phyloP scores from a whole-genome alignment of 2,888 invertebrate genomes.

The Lochmaea crataegi region DNA sequence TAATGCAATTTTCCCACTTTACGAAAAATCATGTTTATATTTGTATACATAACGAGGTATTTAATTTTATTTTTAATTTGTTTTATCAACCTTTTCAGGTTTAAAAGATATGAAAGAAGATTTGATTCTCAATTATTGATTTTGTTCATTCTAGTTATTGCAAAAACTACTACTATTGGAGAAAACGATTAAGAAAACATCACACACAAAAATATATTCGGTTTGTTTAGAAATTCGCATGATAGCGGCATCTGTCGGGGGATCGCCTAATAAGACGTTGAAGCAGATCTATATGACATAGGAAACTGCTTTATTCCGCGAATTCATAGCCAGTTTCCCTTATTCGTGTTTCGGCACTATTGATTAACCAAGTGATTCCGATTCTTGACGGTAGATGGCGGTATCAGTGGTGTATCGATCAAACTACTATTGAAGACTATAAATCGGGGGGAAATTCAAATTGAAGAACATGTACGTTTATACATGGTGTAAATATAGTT shows the following conservation, averaged over 20 bases:
- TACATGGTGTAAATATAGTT: too few species aligned
- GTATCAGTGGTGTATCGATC: slow-evolving; percentile 53
- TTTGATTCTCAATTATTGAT: too few species aligned
- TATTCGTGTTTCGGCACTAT: slow-evolving; percentile 41
- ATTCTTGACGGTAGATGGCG: slow-evolving; percentile 42
- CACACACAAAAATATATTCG: background rate
- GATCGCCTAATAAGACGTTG: background rate
- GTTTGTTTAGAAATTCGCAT: background rate
- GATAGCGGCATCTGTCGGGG: background rate
- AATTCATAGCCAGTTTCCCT: slow-evolving; percentile 1
- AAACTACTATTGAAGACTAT: background rate
- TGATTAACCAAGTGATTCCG: slow-evolving; percentile 30
- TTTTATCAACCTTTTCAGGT: too few species aligned
- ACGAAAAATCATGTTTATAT: too few species aligned
- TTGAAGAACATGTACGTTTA: background rate
- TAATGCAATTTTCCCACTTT: too few species aligned
- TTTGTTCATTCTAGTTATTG: too few species aligned
- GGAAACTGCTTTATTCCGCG: slow-evolving; percentile 13
- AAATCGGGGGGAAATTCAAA: slow-evolving; percentile 21
- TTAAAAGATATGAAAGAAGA: too few species aligned
- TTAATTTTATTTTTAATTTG: too few species aligned
- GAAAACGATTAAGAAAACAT: too few species aligned
- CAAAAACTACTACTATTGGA: too few species aligned
- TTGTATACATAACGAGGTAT: too few species aligned
- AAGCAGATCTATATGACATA: background rate